Evolutionary conservation across 2,888 invertebrate species (phyloP).

Genomic region (Hecatera dysodea): DNA sequence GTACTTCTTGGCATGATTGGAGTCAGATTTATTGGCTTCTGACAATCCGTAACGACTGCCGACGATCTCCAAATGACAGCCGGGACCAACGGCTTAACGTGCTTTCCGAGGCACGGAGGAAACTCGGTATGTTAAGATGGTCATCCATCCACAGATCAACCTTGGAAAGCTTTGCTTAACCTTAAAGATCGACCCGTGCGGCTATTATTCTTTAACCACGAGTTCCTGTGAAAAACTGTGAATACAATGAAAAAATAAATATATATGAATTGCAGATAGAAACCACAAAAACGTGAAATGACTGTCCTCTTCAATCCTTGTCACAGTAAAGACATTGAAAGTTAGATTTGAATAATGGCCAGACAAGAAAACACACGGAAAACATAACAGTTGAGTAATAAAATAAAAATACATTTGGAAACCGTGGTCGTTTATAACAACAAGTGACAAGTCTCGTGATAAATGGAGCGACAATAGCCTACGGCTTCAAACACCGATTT

Average conservation of each 20-base stretch:
- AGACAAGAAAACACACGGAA: neutral
- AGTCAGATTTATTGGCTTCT: no score
- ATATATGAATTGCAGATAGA: neutral
- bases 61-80: no score
- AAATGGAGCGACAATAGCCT: constrained; percentile 32
- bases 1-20: no score
- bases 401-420: constrained; percentile 16
- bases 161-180: no score
- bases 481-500: constrained; percentile 25
- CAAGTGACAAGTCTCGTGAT: constrained; percentile 24
- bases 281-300: constrained; percentile 9
- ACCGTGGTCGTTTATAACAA: constrained; percentile 1
- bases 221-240: constrained; percentile 13
- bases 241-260: constrained; percentile 14
- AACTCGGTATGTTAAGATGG: no score
- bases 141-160: no score
- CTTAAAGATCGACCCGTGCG: no score
- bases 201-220: neutral
- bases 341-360: constrained; percentile 3
- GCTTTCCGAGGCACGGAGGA: no score
- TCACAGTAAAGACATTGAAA: neutral
- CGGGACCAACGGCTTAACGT: no score
- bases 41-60: no score
- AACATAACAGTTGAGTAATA: constrained; percentile 8
- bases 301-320: constrained; percentile 4